These are phyloP conservation scores for Zaprionus lineosus DNA, from an alignment of 2,888 invertebrate species.

Conservation along the genomic window DNA sequence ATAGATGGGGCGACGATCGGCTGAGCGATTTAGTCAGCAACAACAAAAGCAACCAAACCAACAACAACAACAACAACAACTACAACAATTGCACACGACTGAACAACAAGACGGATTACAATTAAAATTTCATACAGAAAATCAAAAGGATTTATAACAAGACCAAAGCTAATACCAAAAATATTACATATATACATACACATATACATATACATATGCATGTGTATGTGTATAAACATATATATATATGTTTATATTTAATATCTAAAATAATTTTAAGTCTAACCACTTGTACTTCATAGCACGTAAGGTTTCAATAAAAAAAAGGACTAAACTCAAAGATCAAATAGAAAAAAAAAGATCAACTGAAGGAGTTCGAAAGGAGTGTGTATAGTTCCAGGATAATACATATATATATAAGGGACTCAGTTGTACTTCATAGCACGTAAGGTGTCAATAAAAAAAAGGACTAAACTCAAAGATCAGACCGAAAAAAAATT, in stretches of 20 bases:
- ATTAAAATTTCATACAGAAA: slow-evolving; percentile 52
- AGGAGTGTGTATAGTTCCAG: too few relatives aligned
- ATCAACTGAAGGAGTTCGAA: neutral
- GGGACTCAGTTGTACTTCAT: slow-evolving; percentile 77
- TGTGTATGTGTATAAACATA: slow-evolving; percentile 2
- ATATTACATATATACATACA: slow-evolving; percentile 7
- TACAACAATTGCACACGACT: slow-evolving; percentile 58
- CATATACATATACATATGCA: slow-evolving; percentile 6
- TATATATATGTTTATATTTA: slow-evolving; percentile 29
- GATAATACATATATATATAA: too few relatives aligned
- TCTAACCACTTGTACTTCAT: slow-evolving; percentile 75
- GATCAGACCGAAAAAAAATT: too few relatives aligned
- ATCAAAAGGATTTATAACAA: slow-evolving; percentile 65
- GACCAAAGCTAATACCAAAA: slow-evolving; percentile 48
- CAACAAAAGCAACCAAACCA: slow-evolving; percentile 11
- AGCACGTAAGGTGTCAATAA: slow-evolving; percentile 65
- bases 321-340: too few relatives aligned
- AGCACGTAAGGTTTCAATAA: slow-evolving; percentile 65
- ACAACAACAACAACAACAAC: slow-evolving; percentile 9
- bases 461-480: too few relatives aligned
- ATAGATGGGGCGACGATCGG: slow-evolving; percentile 31
- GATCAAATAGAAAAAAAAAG: too few relatives aligned
- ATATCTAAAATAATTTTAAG: slow-evolving; percentile 49
- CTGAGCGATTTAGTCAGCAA: slow-evolving; percentile 21
- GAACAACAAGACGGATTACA: slow-evolving; percentile 54